These are phyloP conservation scores for Dicrurus megarhynchus DNA, from an alignment of 2,113 vertebrate species.

Conservation along the genomic window DNA sequence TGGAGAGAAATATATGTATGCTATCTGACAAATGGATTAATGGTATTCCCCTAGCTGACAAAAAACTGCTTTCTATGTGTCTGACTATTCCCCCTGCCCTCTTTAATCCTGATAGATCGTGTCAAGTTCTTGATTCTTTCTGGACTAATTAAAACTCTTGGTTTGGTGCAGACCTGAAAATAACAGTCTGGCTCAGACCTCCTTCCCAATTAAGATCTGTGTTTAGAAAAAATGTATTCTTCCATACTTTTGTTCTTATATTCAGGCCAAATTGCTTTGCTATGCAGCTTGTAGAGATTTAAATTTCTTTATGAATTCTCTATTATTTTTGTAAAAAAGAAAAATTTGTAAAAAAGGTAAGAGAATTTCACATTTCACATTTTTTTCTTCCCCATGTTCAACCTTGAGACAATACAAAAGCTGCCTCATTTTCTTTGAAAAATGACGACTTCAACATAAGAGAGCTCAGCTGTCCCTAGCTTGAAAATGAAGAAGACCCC, in stretches of 20 bases:
- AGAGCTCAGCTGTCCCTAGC: not conserved
- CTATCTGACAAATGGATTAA: conserved; percentile 35
- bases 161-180: conserved; percentile 21
- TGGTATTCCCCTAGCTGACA: not conserved
- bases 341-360: not conserved
- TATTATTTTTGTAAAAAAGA: conserved; percentile 12
- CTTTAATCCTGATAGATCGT: not conserved
- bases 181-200: conserved; percentile 34
- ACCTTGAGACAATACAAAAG: not conserved
- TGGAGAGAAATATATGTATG: not conserved
- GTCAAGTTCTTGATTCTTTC: conserved; percentile 24
- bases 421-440: not conserved
- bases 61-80: not conserved
- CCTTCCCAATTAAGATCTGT: conserved; percentile 59
- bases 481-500: not conserved
- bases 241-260: conserved; percentile 40
- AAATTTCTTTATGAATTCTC: conserved; percentile 40
- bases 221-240: conserved; percentile 48
- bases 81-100: not conserved
- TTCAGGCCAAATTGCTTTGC: conserved; percentile 51
- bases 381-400: not conserved
- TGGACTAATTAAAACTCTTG: conserved; percentile 59
- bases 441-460: not conserved
- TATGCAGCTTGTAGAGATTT: conserved; percentile 47
- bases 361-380: not conserved